Percentiles rank a stretch among this genome's conserved stretches.
phyloP scores from a whole-genome alignment of 2,888 invertebrate genomes.

The Clusia tigrina region DNA sequence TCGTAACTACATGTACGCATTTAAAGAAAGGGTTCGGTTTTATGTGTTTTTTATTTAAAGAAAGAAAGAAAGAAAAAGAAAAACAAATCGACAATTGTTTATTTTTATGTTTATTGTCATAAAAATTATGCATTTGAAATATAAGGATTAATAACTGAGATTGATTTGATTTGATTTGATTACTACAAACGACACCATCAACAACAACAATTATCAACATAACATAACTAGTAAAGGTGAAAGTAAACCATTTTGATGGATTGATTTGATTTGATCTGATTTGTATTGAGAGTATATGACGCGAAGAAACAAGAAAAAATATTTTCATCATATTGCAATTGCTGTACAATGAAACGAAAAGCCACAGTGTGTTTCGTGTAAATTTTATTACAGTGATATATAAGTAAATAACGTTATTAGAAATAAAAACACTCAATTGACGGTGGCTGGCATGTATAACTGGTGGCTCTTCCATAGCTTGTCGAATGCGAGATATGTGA shows the following conservation, averaged over 20 bases:
- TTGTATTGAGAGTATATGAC: conserved; percentile 20
- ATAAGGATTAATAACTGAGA: background rate
- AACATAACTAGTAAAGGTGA: conserved; percentile 49
- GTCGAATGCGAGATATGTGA: too few species aligned
- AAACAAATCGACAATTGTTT: conserved; percentile 4
- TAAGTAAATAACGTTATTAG: too few species aligned
- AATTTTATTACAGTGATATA: too few species aligned
- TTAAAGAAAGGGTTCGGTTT: conserved; percentile 3
- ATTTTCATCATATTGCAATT: background rate
- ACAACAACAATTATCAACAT: conserved; percentile 12
- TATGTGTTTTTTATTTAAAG: background rate
- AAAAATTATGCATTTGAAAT: conserved; percentile 28
- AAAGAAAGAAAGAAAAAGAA: conserved; percentile 4
- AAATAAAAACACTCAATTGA: too few species aligned
- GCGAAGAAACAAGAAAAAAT: background rate
- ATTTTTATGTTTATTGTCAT: conserved; percentile 23
- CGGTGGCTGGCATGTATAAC: too few species aligned
- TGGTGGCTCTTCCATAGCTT: too few species aligned
- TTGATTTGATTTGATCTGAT: conserved; percentile 48
- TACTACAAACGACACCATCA: background rate
- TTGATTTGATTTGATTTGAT: background rate
- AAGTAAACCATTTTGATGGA: conserved; percentile 57
- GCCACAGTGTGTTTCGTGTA: too few species aligned
- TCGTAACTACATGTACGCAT: conserved; percentile 12
- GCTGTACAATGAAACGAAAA: background rate